Evolutionary conservation across 2,797 vertebrate species (phyloP).

Genomic region (Esox lucius): DNA sequence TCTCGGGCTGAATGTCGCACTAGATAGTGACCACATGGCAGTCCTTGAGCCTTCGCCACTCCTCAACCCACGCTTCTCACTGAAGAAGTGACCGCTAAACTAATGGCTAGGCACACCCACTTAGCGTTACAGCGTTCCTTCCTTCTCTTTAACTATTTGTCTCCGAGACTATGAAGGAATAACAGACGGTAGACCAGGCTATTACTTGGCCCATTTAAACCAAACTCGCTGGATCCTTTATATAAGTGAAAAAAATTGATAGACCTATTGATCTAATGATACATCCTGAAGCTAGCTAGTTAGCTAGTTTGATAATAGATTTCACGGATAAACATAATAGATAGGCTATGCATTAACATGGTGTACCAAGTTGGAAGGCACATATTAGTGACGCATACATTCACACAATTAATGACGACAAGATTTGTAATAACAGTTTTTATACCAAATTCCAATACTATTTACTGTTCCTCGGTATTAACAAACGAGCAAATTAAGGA

Average conservation of each 20-base stretch:
- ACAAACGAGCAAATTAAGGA: constrained; percentile 28
- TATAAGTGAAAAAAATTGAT: background rate
- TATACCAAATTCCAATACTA: background rate
- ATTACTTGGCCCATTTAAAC: background rate
- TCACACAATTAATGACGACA: background rate
- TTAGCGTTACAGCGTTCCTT: constrained; percentile 66
- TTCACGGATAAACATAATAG: constrained; percentile 12
- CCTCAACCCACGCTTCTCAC: constrained; percentile 61
- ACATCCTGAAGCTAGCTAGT: constrained; percentile 15
- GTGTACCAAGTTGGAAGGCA: background rate
- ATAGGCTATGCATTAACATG: background rate
- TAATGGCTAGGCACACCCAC: constrained; percentile 83
- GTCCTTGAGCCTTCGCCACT: constrained; percentile 70
- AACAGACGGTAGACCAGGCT: constrained; percentile 39
- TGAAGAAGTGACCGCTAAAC: constrained; percentile 75
- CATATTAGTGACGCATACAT: too few species aligned
- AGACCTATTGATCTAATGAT: constrained; percentile 13
- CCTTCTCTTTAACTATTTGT: constrained; percentile 68
- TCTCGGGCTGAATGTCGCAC: constrained; percentile 71
- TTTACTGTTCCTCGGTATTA: constrained; percentile 31
- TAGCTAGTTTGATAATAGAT: constrained; percentile 21
- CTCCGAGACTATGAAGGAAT: constrained; percentile 50
- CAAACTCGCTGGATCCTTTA: background rate
- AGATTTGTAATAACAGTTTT: background rate
- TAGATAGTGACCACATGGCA: constrained; percentile 78